Evolutionary conservation across 2,888 invertebrate species (phyloP), one percentile per base, ranked within the genome.

Genomic region (Callinectes sapidus): DNA sequence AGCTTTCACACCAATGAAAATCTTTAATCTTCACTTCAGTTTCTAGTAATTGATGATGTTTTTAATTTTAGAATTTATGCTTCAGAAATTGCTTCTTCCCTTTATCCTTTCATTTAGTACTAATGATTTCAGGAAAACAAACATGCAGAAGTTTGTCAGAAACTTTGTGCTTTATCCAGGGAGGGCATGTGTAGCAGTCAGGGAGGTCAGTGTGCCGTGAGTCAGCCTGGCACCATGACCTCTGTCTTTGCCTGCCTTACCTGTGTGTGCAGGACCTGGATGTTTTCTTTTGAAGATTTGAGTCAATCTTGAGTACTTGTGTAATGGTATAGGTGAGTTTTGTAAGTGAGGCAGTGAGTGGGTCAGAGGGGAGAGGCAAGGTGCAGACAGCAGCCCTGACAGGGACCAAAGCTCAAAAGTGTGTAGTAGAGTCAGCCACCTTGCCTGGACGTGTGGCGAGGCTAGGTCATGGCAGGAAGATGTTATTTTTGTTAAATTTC

Each of bases 271-370:
- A 32, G 32, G 32, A 32, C 32, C 81, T 81, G 16, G 8, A 10
- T 1, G 10, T 5, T 32, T 77, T 28, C 13, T 81, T 35, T 81
- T 81, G 13, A 81, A 35, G 81, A 81, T 81, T 81, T 81, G 35
- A 81, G 32, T 32, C 32, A 81, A 81, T 81, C 35, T 81, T 81
- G 81, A 81, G 13, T 71, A 10, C 18, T 81, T 35, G 32, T 81
- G 81, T 81, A 81, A 81, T 81, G 81, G 81, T 81, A 81, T 81
- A 81, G 81, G 81, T 81, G 81, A 81, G 81, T 81, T 81, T 81
- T 81, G 81, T 81, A 81, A 81, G 81, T 81, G 81, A 81, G 71
- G 71, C 71, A 71, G 61, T 71, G 71, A 71, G 61, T 71, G 71
- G 71, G 81, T 81, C 32, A 81, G 81, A 81, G 81, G 81, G 81